Conservation (phyloP, 2,113 vertebrate species). For the Gracilinanus agilis region DNA sequence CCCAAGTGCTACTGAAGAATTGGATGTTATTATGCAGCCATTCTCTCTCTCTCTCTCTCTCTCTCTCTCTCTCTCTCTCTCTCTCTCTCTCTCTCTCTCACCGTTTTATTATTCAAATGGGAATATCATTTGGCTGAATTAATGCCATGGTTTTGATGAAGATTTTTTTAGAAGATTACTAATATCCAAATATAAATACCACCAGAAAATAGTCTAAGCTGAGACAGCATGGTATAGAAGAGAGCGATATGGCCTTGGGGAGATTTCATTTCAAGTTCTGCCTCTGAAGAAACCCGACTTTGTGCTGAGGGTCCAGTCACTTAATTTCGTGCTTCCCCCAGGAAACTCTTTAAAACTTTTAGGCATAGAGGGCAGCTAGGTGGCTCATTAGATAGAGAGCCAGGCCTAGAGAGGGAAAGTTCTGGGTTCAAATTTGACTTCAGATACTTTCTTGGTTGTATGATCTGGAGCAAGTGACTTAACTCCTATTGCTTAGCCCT, state of each 20-base stretch:
- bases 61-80: too few species aligned
- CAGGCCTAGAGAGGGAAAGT: too few species aligned
- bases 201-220: background rate
- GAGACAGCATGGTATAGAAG: background rate
- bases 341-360: background rate
- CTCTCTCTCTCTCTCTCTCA: background rate
- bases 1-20: background rate
- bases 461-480: too few species aligned
- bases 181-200: background rate
- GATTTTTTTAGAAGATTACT: conserved; percentile 17
- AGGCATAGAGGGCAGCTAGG: too few species aligned
- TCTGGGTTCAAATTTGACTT: too few species aligned
- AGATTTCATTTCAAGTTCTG: background rate
- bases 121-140: conserved; percentile 56
- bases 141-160: background rate
- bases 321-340: background rate
- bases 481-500: too few species aligned
- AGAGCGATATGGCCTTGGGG: background rate
- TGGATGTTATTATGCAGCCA: background rate
- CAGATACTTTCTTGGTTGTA: too few species aligned
- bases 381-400: too few species aligned
- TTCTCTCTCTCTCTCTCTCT: background rate
- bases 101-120: conserved; percentile 45
- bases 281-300: background rate
- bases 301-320: background rate